Conservation (phyloP, 92 coral and sea anemone genomes). For the Palythoa heliodiscus region DNA sequence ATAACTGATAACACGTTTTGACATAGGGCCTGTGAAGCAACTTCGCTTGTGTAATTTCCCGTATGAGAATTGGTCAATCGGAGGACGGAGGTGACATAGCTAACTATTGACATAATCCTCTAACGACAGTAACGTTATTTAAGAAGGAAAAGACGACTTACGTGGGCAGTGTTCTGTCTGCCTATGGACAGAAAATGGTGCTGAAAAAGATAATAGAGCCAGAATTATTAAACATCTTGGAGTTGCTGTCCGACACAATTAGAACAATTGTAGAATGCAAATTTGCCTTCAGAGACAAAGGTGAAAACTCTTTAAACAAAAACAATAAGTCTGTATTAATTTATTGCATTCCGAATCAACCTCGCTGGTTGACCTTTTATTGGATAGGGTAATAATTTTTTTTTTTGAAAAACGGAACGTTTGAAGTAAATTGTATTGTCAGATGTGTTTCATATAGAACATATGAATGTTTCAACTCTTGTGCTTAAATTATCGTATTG, state of each 20-base stretch:
- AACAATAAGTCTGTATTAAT: neutral
- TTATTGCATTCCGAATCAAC: neutral
- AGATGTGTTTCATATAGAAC: no score
- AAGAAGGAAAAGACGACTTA: neutral
- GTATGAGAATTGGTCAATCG: neutral
- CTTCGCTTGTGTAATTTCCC: neutral
- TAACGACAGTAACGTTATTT: neutral
- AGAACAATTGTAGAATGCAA: neutral
- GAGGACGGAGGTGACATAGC: neutral
- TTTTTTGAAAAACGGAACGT: no score
- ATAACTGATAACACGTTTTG: neutral
- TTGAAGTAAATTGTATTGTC: no score
- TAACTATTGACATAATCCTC: no score
- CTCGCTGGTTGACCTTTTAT: neutral
- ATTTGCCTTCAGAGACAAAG: neutral
- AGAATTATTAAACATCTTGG: neutral
- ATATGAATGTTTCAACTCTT: no score
- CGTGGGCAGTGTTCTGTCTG: neutral
- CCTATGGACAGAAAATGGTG: neutral
- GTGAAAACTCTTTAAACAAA: neutral
- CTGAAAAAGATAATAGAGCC: neutral
- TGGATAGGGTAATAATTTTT: neutral
- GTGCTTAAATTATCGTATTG: no score
- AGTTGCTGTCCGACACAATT: neutral
- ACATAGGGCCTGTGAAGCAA: neutral